A percentile compares a stretch with the other conserved stretches of the same genome.
Conservation (phyloP, 2,797 vertebrate species). For the Alcedo quadribrachys region DNA sequence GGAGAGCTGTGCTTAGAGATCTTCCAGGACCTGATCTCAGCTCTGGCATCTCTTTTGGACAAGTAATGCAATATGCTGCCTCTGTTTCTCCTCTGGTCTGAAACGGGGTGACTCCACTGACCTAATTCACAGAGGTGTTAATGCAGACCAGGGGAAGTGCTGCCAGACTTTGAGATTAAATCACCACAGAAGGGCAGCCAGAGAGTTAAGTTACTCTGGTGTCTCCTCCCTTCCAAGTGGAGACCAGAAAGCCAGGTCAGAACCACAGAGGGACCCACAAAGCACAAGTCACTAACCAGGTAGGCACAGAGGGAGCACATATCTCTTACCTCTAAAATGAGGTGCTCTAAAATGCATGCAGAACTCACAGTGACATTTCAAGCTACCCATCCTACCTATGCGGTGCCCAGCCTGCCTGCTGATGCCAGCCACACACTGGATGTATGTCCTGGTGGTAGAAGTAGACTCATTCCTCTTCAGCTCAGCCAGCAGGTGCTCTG, state of each 20-base stretch:
- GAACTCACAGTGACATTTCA: background rate
- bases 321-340: background rate
- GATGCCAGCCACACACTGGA: slow-evolving; percentile 92
- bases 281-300: background rate
- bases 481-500: slow-evolving; percentile 85
- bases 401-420: slow-evolving; percentile 93
- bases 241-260: background rate
- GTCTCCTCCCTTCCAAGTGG: background rate
- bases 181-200: background rate
- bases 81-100: background rate
- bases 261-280: background rate
- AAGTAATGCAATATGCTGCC: background rate
- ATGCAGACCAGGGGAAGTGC: background rate
- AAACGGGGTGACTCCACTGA: background rate
- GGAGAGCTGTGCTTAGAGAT: background rate
- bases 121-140: background rate
- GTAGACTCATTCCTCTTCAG: slow-evolving; percentile 79
- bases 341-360: background rate
- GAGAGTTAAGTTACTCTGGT: background rate
- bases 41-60: background rate
- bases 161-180: background rate
- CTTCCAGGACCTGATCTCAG: background rate
- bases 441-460: slow-evolving; percentile 87
- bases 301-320: background rate
- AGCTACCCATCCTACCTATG: slow-evolving; percentile 81